phyloP scores from a whole-genome alignment of 2,888 invertebrate genomes.

The Eretmocerus hayati region DNA sequence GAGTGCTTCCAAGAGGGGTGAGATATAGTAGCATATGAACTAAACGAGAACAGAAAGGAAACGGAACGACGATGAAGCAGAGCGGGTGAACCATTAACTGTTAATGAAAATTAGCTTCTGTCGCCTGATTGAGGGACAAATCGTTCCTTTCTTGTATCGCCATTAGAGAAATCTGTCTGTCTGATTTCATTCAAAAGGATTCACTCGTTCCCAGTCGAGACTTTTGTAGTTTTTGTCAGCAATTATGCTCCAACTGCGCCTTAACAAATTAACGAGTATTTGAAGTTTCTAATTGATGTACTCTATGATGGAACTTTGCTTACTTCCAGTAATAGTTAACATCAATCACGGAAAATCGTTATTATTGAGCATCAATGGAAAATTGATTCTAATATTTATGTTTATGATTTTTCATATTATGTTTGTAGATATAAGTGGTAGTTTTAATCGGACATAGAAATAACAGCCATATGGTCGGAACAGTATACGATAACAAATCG shows the following conservation, averaged over 20 bases:
- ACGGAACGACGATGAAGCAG: slow-evolving; percentile 19
- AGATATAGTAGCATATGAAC: slow-evolving; percentile 18
- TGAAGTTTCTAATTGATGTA: no score
- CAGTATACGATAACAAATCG: no score
- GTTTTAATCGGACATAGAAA: no score
- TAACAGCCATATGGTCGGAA: no score
- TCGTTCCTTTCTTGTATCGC: slow-evolving; percentile 45
- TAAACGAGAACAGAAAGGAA: slow-evolving; percentile 20
- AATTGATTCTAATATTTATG: no score
- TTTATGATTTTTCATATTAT: no score
- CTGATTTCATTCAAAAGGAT: slow-evolving; percentile 36
- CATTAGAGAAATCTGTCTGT: slow-evolving; percentile 31
- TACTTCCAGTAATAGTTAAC: no score
- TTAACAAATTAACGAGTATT: no score
- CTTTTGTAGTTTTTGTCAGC: slow-evolving; percentile 10
- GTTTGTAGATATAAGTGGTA: no score
- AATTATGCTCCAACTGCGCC: not conserved
- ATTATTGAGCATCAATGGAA: no score
- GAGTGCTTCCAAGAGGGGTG: slow-evolving; percentile 8
- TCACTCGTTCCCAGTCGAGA: slow-evolving; percentile 23
- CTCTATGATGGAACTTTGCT: no score
- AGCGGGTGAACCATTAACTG: slow-evolving; percentile 39
- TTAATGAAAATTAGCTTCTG: slow-evolving; percentile 48
- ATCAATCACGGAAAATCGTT: no score
- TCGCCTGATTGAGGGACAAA: slow-evolving; percentile 46